These are phyloP conservation scores for Apoda limacodes DNA, from an alignment of 2,888 invertebrate species.

Conservation along the genomic window DNA sequence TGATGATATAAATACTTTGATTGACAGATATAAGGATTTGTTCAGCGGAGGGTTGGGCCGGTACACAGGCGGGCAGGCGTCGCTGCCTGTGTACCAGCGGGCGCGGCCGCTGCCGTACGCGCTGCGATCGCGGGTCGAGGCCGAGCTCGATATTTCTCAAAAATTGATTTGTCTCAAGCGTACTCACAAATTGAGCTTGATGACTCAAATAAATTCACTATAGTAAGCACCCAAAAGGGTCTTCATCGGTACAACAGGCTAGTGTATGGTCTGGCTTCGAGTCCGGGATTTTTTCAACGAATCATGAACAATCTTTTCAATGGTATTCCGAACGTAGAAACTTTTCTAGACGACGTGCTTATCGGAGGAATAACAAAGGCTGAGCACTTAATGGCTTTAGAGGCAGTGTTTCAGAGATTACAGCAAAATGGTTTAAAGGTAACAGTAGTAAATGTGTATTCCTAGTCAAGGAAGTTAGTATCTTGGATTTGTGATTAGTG, in stretches of 20 bases:
- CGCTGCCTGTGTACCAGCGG: constrained; percentile 16
- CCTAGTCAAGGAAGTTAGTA: too few relatives aligned
- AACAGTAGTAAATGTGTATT: too few relatives aligned
- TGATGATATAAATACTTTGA: constrained; percentile 2
- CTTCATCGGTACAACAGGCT: constrained; percentile 18
- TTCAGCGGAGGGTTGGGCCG: constrained; percentile 17
- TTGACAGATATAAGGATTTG: constrained; percentile 13
- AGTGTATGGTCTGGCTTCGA: constrained; percentile 16
- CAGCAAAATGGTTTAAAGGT: too few relatives aligned
- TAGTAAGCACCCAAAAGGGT: constrained; percentile 20
- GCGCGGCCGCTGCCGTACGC: constrained; percentile 21
- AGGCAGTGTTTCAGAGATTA: too few relatives aligned
- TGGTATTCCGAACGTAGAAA: constrained; percentile 8
- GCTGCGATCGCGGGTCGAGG: constrained; percentile 20
- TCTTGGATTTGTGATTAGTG: too few relatives aligned
- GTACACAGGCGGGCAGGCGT: constrained; percentile 17
- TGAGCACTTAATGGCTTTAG: constrained; percentile 10
- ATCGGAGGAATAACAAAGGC: constrained; percentile 9
- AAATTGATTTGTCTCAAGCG: constrained; percentile 13
- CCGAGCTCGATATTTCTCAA: constrained; percentile 5
- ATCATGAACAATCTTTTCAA: constrained; percentile 13
- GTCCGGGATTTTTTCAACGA: constrained; percentile 19
- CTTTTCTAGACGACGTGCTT: constrained; percentile 16
- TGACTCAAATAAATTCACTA: constrained; percentile 17
- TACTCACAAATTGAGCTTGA: constrained; percentile 16